These are phyloP conservation scores for Thelaira solivaga DNA, from an alignment of 2,888 invertebrate species.

Conservation along the genomic window DNA sequence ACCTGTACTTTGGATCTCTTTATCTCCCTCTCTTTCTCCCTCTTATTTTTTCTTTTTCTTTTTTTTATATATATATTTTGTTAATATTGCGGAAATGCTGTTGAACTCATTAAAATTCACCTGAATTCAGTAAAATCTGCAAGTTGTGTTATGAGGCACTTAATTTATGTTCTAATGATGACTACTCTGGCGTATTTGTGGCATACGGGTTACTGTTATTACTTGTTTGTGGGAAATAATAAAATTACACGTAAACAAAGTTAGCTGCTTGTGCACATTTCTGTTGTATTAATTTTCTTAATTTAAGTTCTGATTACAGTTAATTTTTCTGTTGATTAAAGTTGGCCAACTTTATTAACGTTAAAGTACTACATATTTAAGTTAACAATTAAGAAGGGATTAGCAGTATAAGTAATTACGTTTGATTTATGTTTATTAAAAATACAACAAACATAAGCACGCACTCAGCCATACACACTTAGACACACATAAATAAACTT, in stretches of 20 bases:
- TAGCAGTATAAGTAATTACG: conserved; percentile 45
- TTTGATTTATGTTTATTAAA: conserved; percentile 38
- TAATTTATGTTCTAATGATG: conserved; percentile 50
- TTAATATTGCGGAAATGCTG: conserved; percentile 2
- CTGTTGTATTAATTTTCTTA: neutral
- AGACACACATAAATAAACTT: neutral
- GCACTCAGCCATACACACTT: neutral
- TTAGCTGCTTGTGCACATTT: conserved; percentile 40
- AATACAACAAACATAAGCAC: conserved; percentile 10
- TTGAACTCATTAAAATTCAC: neutral
- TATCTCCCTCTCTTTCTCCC: too few species aligned
- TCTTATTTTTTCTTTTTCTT: too few species aligned
- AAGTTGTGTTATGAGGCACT: conserved; percentile 35
- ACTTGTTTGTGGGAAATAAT: neutral
- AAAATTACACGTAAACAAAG: neutral
- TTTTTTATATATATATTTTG: too few species aligned
- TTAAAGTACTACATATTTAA: conserved; percentile 45
- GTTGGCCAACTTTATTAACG: conserved; percentile 31
- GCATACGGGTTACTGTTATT: conserved; percentile 32
- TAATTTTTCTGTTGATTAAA: conserved; percentile 10
- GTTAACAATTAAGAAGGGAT: conserved; percentile 57
- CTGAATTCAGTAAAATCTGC: conserved; percentile 3
- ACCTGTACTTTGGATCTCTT: too few species aligned
- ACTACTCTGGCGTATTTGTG: conserved; percentile 43
- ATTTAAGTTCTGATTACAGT: conserved; percentile 15